phyloP scores from a whole-genome alignment of 2,113 vertebrate genomes.

The Heteronetta atricapilla region DNA sequence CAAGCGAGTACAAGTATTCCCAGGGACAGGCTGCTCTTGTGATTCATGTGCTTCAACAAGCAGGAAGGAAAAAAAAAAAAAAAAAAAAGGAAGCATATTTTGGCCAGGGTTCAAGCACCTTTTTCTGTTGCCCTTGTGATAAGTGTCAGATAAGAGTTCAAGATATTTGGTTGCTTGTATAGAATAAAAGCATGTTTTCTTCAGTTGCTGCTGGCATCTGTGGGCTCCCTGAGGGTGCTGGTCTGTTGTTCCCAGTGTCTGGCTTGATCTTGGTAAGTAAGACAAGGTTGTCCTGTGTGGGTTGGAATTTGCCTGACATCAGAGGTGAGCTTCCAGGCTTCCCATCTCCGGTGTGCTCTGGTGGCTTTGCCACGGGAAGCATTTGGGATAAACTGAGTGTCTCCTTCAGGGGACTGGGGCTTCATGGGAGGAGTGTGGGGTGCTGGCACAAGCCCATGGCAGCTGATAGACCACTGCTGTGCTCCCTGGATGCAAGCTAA shows the following conservation, averaged over 20 bases:
- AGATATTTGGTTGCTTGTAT: background rate
- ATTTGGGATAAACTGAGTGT: background rate
- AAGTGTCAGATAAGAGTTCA: conserved; percentile 21
- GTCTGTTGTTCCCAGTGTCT: background rate
- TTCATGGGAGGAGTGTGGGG: background rate
- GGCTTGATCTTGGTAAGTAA: background rate
- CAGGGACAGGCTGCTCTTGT: background rate
- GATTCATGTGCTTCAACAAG: background rate
- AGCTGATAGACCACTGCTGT: background rate
- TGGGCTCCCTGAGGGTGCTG: background rate
- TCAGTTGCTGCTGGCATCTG: background rate
- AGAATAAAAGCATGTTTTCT: conserved; percentile 34
- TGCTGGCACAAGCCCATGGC: background rate
- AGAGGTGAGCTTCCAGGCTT: background rate
- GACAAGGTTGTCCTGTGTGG: background rate
- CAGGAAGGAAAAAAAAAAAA: background rate
- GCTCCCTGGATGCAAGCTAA: background rate
- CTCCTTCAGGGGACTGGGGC: background rate
- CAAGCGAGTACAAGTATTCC: background rate
- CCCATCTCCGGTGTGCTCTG: background rate
- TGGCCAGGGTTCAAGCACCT: conserved; percentile 25
- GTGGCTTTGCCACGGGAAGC: background rate
- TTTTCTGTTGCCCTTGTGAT: conserved; percentile 39
- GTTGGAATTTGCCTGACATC: background rate
- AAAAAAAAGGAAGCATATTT: background rate